Percentiles rank a stretch among this genome's conserved stretches.
Conservation (phyloP, 2,888 invertebrate species). For the Chymomyza fuscimana region DNA sequence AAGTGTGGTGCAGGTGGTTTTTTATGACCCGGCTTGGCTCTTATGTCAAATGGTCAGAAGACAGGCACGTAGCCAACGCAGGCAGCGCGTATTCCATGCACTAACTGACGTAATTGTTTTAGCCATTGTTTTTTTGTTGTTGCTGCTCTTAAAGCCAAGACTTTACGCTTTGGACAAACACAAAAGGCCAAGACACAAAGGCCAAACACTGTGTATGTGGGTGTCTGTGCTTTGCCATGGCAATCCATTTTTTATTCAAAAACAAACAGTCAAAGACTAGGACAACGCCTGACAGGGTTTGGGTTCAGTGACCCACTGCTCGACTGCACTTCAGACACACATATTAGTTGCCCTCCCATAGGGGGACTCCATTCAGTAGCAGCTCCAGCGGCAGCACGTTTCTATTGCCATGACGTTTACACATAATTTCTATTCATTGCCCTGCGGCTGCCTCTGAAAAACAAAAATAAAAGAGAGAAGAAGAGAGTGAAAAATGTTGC, state of each 20-base stretch:
- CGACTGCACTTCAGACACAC: constrained; percentile 38
- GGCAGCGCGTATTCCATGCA: background rate
- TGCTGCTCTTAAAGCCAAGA: constrained; percentile 8
- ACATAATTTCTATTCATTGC: constrained; percentile 36
- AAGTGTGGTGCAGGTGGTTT: background rate
- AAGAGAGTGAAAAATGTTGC: background rate
- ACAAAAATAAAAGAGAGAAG: constrained; percentile 8
- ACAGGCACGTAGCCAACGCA: constrained; percentile 12
- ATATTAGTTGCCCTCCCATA: constrained; percentile 6
- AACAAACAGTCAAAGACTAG: constrained; percentile 25
- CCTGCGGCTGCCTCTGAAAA: background rate
- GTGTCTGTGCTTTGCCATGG: background rate
- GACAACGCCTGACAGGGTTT: background rate
- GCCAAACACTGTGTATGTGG: background rate
- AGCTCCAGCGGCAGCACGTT: background rate
- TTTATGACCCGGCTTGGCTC: background rate
- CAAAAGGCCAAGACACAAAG: constrained; percentile 8
- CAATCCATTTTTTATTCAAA: constrained; percentile 19
- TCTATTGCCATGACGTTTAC: constrained; percentile 12
- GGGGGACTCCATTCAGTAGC: background rate
- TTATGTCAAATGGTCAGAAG: background rate
- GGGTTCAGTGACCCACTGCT: constrained; percentile 56
- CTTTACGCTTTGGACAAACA: background rate
- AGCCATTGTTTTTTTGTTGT: background rate
- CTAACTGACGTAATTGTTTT: background rate